These are phyloP conservation scores for Tenualosa ilisha DNA, from an alignment of 2,797 vertebrate species.

Conservation along the genomic window DNA sequence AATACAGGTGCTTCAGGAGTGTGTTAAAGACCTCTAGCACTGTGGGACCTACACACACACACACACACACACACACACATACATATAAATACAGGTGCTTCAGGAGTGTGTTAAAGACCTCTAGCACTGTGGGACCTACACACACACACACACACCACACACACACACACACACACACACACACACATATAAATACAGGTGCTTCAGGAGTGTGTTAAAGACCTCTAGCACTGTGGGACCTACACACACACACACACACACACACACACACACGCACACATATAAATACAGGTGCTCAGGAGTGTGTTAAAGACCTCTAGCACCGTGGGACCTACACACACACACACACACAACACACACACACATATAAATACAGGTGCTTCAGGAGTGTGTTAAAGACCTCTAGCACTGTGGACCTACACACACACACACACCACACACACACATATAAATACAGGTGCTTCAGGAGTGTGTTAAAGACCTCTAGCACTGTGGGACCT, in stretches of 20 bases:
- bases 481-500: constrained; percentile 96
- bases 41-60: constrained; percentile 79
- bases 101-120: constrained; percentile 94
- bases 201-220: constrained; percentile 93
- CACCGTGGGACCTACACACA: constrained; percentile 85
- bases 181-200: constrained; percentile 74
- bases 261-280: too few species aligned
- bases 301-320: constrained; percentile 97
- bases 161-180: too few species aligned
- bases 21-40: constrained; percentile 98
- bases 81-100: too few species aligned
- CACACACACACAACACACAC: constrained; percentile 17
- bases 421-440: constrained; percentile 20
- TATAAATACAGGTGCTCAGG: constrained; percentile 80
- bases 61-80: too few species aligned
- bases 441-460: constrained; percentile 69
- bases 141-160: constrained; percentile 27
- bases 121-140: constrained; percentile 90
- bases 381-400: constrained; percentile 95
- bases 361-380: constrained; percentile 69
- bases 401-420: constrained; percentile 92
- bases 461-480: constrained; percentile 94
- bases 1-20: constrained; percentile 89
- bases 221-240: constrained; percentile 96
- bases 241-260: constrained; percentile 52